These are phyloP conservation scores for Tokudaia muenninki DNA, from an alignment of 2,797 vertebrate genomes.

Conservation along the genomic window DNA sequence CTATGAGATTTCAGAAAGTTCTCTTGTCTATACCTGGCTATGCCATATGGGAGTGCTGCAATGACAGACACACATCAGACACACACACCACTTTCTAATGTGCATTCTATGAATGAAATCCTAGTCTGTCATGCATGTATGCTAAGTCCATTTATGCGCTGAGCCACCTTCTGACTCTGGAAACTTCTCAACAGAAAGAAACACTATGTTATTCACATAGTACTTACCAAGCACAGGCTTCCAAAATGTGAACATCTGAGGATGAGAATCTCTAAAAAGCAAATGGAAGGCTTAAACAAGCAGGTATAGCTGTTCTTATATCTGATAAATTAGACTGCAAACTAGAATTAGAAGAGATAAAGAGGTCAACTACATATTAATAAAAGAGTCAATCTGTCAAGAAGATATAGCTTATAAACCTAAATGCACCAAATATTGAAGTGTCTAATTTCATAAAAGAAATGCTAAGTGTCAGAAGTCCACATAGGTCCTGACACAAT, in stretches of 20 bases:
- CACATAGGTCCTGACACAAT: background rate
- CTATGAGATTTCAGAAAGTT: background rate
- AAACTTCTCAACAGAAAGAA: background rate
- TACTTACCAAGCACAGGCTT: background rate
- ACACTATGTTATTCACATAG: background rate
- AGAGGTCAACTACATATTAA: background rate
- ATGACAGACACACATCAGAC: no score
- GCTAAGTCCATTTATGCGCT: background rate
- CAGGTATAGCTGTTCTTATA: background rate
- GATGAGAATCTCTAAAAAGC: background rate
- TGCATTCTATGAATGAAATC: background rate
- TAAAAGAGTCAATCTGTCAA: background rate
- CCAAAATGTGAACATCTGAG: background rate
- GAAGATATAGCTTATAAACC: background rate
- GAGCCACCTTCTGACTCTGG: background rate
- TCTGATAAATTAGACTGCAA: background rate
- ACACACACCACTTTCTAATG: background rate
- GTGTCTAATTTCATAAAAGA: background rate
- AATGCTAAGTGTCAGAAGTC: background rate
- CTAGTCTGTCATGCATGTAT: no score
- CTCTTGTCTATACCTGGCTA: background rate
- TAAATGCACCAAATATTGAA: background rate
- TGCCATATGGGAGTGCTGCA: no score
- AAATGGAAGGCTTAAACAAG: background rate
- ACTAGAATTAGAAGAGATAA: background rate